Evolutionary conservation across 2,113 vertebrate species (phyloP).

Genomic region (Psophia crepitans): DNA sequence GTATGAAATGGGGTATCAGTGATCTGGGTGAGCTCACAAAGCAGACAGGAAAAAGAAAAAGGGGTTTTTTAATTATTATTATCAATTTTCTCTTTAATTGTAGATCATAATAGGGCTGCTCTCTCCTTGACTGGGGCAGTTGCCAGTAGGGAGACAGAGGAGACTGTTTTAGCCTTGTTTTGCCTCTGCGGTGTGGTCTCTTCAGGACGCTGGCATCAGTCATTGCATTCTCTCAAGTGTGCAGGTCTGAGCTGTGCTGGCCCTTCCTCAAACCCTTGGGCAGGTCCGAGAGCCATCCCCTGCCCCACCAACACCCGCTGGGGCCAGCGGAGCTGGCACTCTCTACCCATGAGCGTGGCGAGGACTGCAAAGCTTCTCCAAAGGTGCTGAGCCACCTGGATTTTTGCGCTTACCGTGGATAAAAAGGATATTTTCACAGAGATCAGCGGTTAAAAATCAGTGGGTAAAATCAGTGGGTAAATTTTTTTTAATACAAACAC

Average conservation of each 20-base stretch:
- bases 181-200: not conserved
- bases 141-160: not conserved
- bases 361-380: not conserved
- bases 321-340: rapidly evolving
- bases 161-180: not conserved
- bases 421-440: not conserved
- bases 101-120: not conserved
- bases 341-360: not conserved
- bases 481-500: too few relatives aligned
- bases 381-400: not conserved
- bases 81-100: not conserved
- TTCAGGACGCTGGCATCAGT: not conserved
- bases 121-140: not conserved
- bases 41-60: not conserved
- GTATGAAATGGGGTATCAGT: not conserved
- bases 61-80: rapidly evolving
- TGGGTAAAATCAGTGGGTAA: not conserved
- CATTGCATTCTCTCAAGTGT: not conserved
- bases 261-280: not conserved
- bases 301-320: not conserved
- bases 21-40: not conserved
- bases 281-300: not conserved
- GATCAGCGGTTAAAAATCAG: not conserved
- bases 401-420: not conserved
- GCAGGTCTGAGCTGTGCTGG: not conserved